A percentile compares a stretch with the other conserved stretches of the same genome.
Conservation (phyloP, 2,888 invertebrate species). For the Cantharis flavilabris region DNA sequence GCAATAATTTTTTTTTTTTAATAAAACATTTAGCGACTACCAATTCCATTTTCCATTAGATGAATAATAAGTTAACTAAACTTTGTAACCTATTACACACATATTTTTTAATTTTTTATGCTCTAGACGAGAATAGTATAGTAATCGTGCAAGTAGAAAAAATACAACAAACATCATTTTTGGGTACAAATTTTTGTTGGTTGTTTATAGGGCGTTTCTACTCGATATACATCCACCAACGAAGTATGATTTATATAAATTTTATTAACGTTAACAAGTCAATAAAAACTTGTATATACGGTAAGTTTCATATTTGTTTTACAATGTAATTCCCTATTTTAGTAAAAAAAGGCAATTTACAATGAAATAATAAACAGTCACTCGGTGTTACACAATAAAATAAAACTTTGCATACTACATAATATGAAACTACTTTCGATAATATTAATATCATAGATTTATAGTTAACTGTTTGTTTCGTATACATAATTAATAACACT, state of each 20-base stretch:
- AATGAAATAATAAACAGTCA: background rate
- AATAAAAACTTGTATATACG: background rate
- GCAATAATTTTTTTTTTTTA: background rate
- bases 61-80: background rate
- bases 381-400: background rate
- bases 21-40: background rate
- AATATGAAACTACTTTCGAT: background rate
- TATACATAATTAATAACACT: background rate
- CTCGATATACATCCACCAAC: background rate
- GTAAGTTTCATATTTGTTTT: background rate
- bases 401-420: background rate
- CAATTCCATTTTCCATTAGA: background rate
- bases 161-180: background rate
- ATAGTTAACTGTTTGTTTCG: background rate
- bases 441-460: background rate
- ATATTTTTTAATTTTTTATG: background rate
- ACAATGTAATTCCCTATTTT: background rate
- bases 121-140: background rate
- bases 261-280: background rate
- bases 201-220: background rate
- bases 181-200: background rate
- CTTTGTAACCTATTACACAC: background rate
- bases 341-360: background rate
- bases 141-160: background rate
- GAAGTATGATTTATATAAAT: background rate